Evolutionary conservation across 2,797 vertebrate species (phyloP), one percentile per base, ranked within the genome.

Genomic region (Falco biarmicus): DNA sequence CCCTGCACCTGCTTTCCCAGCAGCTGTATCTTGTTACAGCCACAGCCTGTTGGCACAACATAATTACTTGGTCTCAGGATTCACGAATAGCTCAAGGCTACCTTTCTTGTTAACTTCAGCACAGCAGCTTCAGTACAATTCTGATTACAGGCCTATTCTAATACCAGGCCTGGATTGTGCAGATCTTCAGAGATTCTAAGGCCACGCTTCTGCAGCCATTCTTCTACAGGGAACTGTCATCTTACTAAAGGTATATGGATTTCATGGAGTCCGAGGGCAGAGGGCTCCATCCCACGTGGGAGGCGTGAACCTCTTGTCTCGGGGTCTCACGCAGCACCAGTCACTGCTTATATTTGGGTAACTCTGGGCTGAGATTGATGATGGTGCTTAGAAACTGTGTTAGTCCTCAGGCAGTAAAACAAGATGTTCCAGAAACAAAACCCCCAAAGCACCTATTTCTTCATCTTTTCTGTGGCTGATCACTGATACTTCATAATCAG

Each of bases 181-280:
- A 37, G 37, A 37, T 37, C 37, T 37, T 37, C 37, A 37, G 37
- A 37, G 37, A 37, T 37, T 37, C 37, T 37, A 37, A 37, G 37
- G 37, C 37, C 37, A 37, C 37, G 37, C 37, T 37, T 37, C 37
- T 37, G 37, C 37, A 37, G 37, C 37, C 37, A 37, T 37, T 37
- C 37, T 37, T 37, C 37, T 37, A 37, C 37, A 37, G 11, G 34
- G 13, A 93, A 21, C 83, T 78, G 45, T 56, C 75, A 31, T 65
- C 65, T 68, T 57, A 17, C 29, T 54, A 5, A 48, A 43, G 39
- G 37, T 17, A 47, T 10, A 59, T 31, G 43, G 39, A 29, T 87
- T 90, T 89, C 41, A 43, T 0, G 0, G 47, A 39, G 39, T 60
- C 13, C 48, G 77, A 75, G 65, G 25, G 26, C 0, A 0, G 70